Evolutionary conservation across 1,140 invertebrate genomes (phyloP).

Genomic region (Papilio aristodemus): DNA sequence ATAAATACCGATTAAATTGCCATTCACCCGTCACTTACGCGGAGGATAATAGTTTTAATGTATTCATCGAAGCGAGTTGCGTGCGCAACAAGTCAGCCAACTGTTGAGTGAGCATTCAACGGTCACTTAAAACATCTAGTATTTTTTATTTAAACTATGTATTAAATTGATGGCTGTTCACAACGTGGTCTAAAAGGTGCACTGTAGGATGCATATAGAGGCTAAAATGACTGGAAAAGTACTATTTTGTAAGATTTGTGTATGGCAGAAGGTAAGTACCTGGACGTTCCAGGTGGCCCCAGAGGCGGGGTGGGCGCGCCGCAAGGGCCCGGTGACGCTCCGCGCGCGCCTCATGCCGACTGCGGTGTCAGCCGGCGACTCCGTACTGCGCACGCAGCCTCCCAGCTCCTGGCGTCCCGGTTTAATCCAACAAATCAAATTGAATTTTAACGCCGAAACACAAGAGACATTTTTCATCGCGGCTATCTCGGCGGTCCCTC

Average conservation of each 20-base stretch:
- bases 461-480: conserved; percentile 37
- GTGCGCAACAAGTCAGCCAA: conserved; percentile 76
- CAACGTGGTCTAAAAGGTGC: background rate
- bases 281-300: conserved; percentile 87
- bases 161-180: background rate
- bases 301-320: conserved; percentile 84
- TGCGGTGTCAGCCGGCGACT: conserved; percentile 53
- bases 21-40: conserved; percentile 40
- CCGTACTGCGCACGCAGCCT: conserved; percentile 66
- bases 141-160: conserved; percentile 29
- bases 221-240: background rate
- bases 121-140: conserved; percentile 38
- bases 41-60: conserved; percentile 58
- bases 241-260: conserved; percentile 18
- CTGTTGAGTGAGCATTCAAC: conserved; percentile 66
- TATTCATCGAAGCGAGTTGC: conserved; percentile 57
- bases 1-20: conserved; percentile 35
- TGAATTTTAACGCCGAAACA: conserved; percentile 50
- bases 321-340: conserved; percentile 81
- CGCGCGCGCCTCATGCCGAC: conserved; percentile 81
- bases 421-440: conserved; percentile 66
- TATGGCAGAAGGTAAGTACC: conserved; percentile 60
- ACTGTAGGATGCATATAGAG: background rate
- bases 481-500: background rate
- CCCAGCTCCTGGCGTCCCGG: conserved; percentile 63